Percentiles rank a stretch among this genome's conserved stretches.
Conservation (phyloP, 2,113 vertebrate species). For the Panthera leo region DNA sequence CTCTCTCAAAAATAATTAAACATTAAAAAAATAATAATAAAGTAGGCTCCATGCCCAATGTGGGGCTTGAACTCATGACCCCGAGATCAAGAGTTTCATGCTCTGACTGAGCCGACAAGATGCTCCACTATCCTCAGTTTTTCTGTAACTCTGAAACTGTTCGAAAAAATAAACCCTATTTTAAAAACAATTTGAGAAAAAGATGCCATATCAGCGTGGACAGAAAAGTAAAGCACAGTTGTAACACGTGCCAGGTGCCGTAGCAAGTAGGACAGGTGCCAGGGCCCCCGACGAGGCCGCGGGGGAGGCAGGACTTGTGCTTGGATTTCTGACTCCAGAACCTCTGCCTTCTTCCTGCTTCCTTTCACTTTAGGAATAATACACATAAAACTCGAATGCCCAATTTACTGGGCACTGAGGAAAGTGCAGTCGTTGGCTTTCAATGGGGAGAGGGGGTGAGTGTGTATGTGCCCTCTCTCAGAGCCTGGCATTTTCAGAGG, state of each 20-base stretch:
- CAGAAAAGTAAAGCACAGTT: background rate
- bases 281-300: background rate
- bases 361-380: background rate
- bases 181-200: background rate
- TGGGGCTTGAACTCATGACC: no score
- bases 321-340: background rate
- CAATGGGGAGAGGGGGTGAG: background rate
- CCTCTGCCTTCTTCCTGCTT: background rate
- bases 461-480: background rate
- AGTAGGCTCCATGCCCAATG: no score
- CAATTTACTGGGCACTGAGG: background rate
- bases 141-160: constrained; percentile 4
- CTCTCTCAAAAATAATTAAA: no score
- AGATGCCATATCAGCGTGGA: background rate
- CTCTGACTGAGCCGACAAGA: no score
- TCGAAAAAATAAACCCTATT: background rate
- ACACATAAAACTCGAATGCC: background rate
- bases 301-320: background rate
- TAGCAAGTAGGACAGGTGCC: background rate
- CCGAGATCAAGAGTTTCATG: no score
- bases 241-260: background rate
- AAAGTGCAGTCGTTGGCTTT: background rate
- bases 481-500: background rate
- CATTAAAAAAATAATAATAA: no score
- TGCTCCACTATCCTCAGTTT: background rate